phyloP scores from a whole-genome alignment of 2,888 invertebrate genomes.

The Oligia strigilis region DNA sequence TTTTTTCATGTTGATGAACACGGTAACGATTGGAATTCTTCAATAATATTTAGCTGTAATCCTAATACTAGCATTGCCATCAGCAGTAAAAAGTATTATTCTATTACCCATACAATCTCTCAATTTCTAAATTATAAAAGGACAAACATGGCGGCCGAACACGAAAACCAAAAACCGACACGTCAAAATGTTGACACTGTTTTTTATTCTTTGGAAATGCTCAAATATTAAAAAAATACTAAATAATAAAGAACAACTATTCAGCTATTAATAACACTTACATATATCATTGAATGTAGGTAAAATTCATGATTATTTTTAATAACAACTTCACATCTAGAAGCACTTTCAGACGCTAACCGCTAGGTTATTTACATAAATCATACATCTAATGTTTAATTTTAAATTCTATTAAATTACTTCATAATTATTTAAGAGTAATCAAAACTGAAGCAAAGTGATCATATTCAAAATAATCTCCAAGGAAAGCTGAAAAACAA shows the following conservation, averaged over 20 bases:
- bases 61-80: constrained; percentile 42
- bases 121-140: constrained; percentile 82
- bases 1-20: constrained; percentile 41
- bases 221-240: constrained; percentile 40
- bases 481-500: constrained; percentile 89
- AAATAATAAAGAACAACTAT: constrained; percentile 60
- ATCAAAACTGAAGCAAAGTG: constrained; percentile 73
- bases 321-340: constrained; percentile 81
- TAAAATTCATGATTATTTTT: constrained; percentile 84
- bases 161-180: constrained; percentile 87
- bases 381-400: constrained; percentile 72
- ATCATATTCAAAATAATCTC: constrained; percentile 79
- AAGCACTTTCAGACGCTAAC: constrained; percentile 83
- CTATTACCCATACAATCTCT: constrained; percentile 64
- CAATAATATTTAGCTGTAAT: constrained; percentile 15
- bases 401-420: constrained; percentile 70
- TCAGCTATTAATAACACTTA: constrained; percentile 78
- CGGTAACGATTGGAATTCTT: constrained; percentile 13
- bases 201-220: constrained; percentile 65
- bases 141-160: constrained; percentile 90
- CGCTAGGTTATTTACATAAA: constrained; percentile 84
- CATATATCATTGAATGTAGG: constrained; percentile 83
- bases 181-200: constrained; percentile 83
- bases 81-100: constrained; percentile 40
- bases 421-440: constrained; percentile 71